Base-by-base conservation (phyloP, 2,113 vertebrate genomes). In the Lepisosteus osseus region DNA sequence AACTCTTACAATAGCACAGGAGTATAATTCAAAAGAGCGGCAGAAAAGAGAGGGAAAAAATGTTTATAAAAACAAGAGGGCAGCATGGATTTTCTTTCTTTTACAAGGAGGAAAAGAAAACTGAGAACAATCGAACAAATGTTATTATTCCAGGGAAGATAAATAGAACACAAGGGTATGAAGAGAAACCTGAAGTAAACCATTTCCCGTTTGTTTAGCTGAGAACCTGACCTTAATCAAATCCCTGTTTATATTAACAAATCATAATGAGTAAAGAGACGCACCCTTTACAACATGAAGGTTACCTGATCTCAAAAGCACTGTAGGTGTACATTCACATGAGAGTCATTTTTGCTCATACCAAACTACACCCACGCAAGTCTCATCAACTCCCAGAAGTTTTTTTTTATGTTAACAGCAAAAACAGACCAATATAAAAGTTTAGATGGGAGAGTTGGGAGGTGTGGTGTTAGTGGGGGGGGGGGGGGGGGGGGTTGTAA, bases 291-390 rank as follows among this genome's bases (percentile, higher is more conserved):
- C 73, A 71, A 54, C 70, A 73, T 67, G 69, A 29, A 29, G 76
- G 73, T 73, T 80, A 79, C 72, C 78, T 70, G 72, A 77, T 72
- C 74, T 12, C 45, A n/a, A 70, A 72, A 69, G 87, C 81, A 81
- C 85, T 76, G 77, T 87, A 88, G 82, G 83, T 84, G 86, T 84
- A 85, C 86, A 85, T 89, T 87, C 78, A 80, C 86, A 86, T 82
- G 82, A 88, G 83, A 83, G 74, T 76, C 78, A 83, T 79, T 76
- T 81, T 74, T 89, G 85, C 83, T 86, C 92, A 92, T 93, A 88
- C 88, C 89, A 87, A 86, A 86, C 84, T 88, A 87, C 90, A 84
- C 88, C 90, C 88, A 90, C 90, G 80, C 86, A 87, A 88, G 83
- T 83, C 83, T 83, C 78, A 87, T 89, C 83, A 76, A 87, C 86